Evolutionary conservation across 1,140 invertebrate genomes (phyloP), one percentile per base, ranked within the genome.

Genomic region (Tribolium castaneum): DNA sequence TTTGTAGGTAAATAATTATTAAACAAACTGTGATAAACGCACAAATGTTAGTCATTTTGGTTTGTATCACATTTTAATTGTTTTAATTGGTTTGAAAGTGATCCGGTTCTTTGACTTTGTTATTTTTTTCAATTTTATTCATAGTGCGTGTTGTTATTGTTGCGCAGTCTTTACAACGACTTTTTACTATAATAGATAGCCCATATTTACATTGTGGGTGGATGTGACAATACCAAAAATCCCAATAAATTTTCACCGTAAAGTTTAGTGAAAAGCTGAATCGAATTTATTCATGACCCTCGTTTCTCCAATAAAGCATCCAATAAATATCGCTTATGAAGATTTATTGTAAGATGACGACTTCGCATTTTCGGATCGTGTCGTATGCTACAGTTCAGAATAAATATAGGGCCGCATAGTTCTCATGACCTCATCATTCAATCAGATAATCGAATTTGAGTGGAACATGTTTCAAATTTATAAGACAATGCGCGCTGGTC

Each of bases 381-480:
- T 73, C 49, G 19, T 73, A 34, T 73, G 71, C 50, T 73, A 73
- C 71, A 73, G 12, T 73, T 73, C 14, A 52, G 25, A 22, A 34
- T 14, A 52, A 73, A 77, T 77, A 78, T 78, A 70, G 70, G 50
- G 54, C 76, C 70, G 35, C 71, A 66, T 74, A 66, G 22, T 78
- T 78, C 76, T 54, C 76, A 78, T 73, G 76, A 78, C 76, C 76
- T 51, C 76, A 73, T 78, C 70, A 78, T 22, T 78, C 76, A 78
- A 78, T 78, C 76, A 73, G 76, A 78, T 78, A 78, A 78, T 78
- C 51, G 76, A 78, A 66, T 78, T 78, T 78, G 76, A 78, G 30
- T 56, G 34, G 71, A 78, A 78, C 76, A 78, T 25, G 76, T 39
- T 74, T 39, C 39, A 76, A 50, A 77, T 77, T 77, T 77, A 59